Conservation (phyloP, 2,113 vertebrate genomes). For the Lasiurus borealis region DNA sequence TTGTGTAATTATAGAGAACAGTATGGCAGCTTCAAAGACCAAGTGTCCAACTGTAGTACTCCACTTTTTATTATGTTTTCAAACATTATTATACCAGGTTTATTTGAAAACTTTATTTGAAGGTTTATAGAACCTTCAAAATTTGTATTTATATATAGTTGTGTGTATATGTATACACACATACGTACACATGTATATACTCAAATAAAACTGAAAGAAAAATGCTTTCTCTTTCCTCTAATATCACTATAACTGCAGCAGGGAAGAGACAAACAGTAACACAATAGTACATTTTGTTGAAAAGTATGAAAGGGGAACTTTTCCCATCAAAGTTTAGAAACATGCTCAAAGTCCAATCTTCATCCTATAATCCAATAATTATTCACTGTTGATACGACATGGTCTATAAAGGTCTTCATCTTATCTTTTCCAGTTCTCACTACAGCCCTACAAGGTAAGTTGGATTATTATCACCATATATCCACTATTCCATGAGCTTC, state of each 20-base stretch:
- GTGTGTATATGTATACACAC: no score
- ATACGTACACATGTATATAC: background rate
- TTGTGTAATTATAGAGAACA: background rate
- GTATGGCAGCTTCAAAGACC: background rate
- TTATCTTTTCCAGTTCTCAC: slow-evolving; percentile 3
- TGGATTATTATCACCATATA: background rate
- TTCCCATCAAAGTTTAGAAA: background rate
- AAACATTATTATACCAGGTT: background rate
- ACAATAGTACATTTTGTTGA: background rate
- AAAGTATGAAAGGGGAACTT: background rate
- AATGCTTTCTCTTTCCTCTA: background rate
- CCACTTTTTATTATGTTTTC: background rate
- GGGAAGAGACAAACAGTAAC: background rate
- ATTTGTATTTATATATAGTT: background rate
- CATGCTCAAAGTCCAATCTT: background rate
- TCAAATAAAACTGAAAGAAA: background rate
- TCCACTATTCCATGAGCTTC: background rate
- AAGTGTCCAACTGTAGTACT: background rate
- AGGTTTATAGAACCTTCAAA: slow-evolving; percentile 9
- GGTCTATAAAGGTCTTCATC: background rate
- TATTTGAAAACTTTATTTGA: background rate
- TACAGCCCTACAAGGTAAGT: background rate
- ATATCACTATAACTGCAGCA: background rate
- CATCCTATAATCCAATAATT: background rate
- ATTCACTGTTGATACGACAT: background rate